Percentiles rank a stretch among this genome's conserved stretches.
Conservation (phyloP, 2,797 vertebrate species). For the Phoebastria nigripes region DNA sequence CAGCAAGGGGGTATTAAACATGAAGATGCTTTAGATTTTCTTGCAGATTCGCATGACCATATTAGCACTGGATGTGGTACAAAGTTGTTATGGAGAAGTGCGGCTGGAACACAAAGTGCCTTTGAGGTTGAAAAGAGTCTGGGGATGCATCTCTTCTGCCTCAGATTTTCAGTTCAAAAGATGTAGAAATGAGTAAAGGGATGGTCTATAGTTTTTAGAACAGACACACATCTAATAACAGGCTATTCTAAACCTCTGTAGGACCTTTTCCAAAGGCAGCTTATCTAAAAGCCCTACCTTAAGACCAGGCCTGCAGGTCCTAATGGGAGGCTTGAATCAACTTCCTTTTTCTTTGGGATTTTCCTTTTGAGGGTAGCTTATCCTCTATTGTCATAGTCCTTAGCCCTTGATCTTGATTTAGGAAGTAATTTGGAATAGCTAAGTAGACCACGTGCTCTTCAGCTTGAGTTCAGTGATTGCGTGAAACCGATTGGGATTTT, state of each 20-base stretch:
- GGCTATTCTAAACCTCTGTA: neutral
- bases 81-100: neutral
- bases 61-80: neutral
- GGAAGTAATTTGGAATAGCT: neutral
- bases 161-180: neutral
- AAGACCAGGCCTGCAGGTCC: neutral
- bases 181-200: neutral
- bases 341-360: neutral
- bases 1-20: accelerated
- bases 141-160: neutral
- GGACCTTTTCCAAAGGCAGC: neutral
- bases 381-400: neutral
- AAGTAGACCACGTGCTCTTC: neutral
- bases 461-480: neutral
- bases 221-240: neutral
- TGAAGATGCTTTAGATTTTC: neutral
- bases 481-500: neutral
- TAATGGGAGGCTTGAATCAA: neutral
- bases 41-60: neutral
- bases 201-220: neutral
- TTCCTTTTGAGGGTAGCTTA: neutral
- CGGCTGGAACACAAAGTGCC: neutral
- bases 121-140: neutral
- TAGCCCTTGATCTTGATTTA: neutral
- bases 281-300: neutral